These are phyloP conservation scores for Mechanitis mazaeus DNA, from an alignment of 2,888 invertebrate genomes.

Conservation along the genomic window DNA sequence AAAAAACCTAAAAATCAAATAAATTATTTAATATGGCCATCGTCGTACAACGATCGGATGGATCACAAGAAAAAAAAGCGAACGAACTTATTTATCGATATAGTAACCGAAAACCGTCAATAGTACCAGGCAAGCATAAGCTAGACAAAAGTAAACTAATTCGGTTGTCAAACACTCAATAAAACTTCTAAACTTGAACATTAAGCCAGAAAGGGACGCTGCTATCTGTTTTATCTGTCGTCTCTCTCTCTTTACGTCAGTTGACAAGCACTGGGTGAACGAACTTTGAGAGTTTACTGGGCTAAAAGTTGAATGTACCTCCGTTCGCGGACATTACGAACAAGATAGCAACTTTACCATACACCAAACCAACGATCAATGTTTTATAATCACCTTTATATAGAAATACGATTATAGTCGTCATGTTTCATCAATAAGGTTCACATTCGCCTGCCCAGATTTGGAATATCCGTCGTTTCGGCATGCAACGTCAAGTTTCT, in stretches of 20 bases:
- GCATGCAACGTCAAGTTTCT: constrained; percentile 63
- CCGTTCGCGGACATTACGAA: constrained; percentile 77
- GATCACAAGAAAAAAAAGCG: not conserved
- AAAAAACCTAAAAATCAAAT: not conserved
- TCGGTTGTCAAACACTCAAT: constrained; percentile 64
- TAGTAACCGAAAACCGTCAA: constrained; percentile 70
- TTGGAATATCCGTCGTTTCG: constrained; percentile 39
- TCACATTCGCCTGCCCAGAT: constrained; percentile 37
- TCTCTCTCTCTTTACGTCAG: constrained; percentile 70
- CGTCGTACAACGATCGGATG: too few species aligned
- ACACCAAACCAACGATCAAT: constrained; percentile 39
- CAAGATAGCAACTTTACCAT: constrained; percentile 77
- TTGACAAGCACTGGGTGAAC: constrained; percentile 77
- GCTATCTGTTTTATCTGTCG: constrained; percentile 48
- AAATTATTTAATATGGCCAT: not conserved
- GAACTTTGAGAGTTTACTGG: constrained; percentile 76
- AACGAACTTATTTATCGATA: constrained; percentile 56
- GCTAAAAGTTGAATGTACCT: constrained; percentile 78
- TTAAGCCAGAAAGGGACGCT: constrained; percentile 52
- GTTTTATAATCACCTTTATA: constrained; percentile 52
- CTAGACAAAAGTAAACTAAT: constrained; percentile 64
- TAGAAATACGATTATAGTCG: constrained; percentile 34
- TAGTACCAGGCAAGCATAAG: constrained; percentile 69
- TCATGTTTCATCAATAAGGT: constrained; percentile 37
- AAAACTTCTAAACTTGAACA: constrained; percentile 71